Base-by-base conservation (phyloP, 64 coral and sea anemone species). In the Montipora capricornis region DNA sequence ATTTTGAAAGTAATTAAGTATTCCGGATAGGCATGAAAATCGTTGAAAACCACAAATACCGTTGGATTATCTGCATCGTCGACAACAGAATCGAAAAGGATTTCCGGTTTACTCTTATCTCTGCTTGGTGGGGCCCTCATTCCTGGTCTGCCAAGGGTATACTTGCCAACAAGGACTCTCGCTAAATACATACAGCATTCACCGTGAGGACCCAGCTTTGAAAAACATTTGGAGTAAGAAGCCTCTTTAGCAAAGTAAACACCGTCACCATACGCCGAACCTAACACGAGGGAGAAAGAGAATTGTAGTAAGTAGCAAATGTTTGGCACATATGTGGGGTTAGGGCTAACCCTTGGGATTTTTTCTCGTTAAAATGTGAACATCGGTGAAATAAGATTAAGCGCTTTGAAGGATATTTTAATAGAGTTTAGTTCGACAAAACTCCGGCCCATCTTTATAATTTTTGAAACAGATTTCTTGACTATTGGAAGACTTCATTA, bases 191-290 rank as follows among this genome's bases (percentile, higher is more conserved):
- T 91, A 64, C 16, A 73, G 77, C 51, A 12, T 17, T 91, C 68
- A 26, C 61, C 77, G 3, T 55, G 8, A 11, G 78, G 14, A 47
- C 20, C 22, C 69, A 17, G 14, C 20, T 50, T 19, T 46, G 89
- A 79, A 14, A 14, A 91, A 1, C 6, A 5, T 16, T 24, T 2
- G 5, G 78, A 91, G 22, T 81, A 81, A 5, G 2, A 45, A 53
- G 89, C 61, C 12, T 91, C 74, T 81, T 44, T 81, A 20, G 89
- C 89, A 48, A 91, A 91, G 62, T 91, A 91, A 1, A 91, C 89
- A 44, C 89, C 89, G 17, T 91, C 67, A 22, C 89, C 89, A 64
- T 37, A 91, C 0, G 82, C 82, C 16, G 62, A 3, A 49, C 44
- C 64, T 86, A 4, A 2, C 9, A 19, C 8, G n/a, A 16, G 0